Conservation (phyloP, 2,797 vertebrate species). For the Brachyalestes nurse region DNA sequence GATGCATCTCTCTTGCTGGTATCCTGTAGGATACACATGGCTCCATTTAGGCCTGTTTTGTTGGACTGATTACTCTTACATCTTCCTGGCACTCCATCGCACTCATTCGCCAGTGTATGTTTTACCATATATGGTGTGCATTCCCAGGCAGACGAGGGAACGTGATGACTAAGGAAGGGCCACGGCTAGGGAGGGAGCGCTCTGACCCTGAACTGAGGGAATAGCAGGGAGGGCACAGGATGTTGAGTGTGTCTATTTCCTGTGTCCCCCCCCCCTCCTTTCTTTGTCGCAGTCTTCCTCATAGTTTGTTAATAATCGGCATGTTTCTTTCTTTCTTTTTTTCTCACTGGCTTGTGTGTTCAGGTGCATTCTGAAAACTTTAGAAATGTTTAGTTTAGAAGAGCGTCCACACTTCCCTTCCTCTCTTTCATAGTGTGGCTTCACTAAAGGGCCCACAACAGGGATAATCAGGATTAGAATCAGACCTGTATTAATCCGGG, state of each 20-base stretch:
- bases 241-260: slow-evolving; percentile 75
- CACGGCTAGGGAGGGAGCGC: slow-evolving; percentile 66
- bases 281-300: slow-evolving; percentile 35
- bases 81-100: slow-evolving; percentile 80
- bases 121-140: slow-evolving; percentile 86
- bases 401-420: neutral
- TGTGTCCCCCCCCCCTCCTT: slow-evolving; percentile 52
- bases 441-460: neutral
- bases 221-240: slow-evolving; percentile 71
- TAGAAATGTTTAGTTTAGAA: neutral
- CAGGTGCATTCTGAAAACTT: too few species aligned
- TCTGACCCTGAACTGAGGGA: slow-evolving; percentile 61
- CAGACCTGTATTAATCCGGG: too few species aligned
- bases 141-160: slow-evolving; percentile 72
- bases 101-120: slow-evolving; percentile 79
- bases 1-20: slow-evolving; percentile 26
- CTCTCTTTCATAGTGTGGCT: neutral
- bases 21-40: slow-evolving; percentile 51
- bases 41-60: slow-evolving; percentile 42
- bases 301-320: slow-evolving; percentile 3
- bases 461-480: too few species aligned
- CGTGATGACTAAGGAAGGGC: slow-evolving; percentile 82
- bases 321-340: neutral
- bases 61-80: slow-evolving; percentile 72
- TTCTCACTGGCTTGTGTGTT: neutral